These are phyloP conservation scores for Rhodeus uyekii DNA, from an alignment of 2,797 vertebrate genomes.

Conservation along the genomic window DNA sequence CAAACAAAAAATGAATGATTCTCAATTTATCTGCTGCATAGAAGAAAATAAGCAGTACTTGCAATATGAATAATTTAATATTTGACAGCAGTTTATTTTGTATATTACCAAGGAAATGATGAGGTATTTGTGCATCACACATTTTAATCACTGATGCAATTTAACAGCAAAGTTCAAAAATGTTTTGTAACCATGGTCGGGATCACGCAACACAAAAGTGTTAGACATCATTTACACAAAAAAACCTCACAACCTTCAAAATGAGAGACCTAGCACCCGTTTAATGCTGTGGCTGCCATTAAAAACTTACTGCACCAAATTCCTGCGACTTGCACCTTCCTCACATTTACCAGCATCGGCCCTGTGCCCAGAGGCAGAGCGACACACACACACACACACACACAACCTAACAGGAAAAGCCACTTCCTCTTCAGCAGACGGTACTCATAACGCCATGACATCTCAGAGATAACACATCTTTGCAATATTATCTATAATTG, in stretches of 20 bases:
- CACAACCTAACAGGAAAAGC: slow-evolving; percentile 8
- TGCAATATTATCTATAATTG: neutral
- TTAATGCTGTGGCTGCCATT: slow-evolving; percentile 56
- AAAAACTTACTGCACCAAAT: slow-evolving; percentile 82
- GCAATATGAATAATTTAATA: neutral
- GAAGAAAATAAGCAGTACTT: neutral
- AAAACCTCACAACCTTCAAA: neutral
- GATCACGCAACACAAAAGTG: neutral
- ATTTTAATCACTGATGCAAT: neutral
- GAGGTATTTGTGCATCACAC: neutral
- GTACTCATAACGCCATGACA: slow-evolving; percentile 2
- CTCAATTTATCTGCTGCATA: neutral
- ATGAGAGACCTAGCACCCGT: neutral
- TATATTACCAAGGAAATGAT: neutral
- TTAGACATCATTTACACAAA: neutral
- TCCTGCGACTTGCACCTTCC: slow-evolving; percentile 67
- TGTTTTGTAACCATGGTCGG: neutral
- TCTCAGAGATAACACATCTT: neutral
- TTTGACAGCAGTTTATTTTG: neutral
- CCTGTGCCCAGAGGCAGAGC: slow-evolving; percentile 52
- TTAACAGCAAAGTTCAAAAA: neutral
- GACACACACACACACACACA: slow-evolving; percentile 40
- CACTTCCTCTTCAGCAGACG: slow-evolving; percentile 34
- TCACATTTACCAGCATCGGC: slow-evolving; percentile 58
- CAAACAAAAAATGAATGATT: neutral